These are phyloP conservation scores for Hyaena hyaena DNA, from an alignment of 2,113 vertebrate genomes.

Conservation along the genomic window DNA sequence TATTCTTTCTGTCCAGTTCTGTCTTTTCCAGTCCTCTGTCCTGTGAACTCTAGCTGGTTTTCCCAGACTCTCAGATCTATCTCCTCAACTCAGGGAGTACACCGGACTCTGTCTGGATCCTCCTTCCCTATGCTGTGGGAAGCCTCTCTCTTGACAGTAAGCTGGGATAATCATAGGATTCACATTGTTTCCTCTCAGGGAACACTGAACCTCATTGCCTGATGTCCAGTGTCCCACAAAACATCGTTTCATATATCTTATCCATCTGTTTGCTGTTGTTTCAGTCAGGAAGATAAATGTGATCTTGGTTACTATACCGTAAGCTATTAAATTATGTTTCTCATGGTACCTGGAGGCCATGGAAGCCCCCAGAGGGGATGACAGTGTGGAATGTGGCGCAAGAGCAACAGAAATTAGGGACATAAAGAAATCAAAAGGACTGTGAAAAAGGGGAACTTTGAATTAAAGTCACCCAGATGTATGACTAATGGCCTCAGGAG, in stretches of 20 bases:
- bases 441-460: background rate
- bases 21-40: background rate
- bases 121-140: background rate
- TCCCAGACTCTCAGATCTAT: background rate
- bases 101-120: background rate
- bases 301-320: background rate
- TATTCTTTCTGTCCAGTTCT: background rate
- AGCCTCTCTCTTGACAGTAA: background rate
- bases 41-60: background rate
- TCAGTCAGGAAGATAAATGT: background rate
- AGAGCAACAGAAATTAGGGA: background rate
- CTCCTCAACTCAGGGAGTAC: background rate
- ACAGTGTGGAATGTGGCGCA: background rate
- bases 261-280: background rate
- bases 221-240: background rate
- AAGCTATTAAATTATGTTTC: background rate
- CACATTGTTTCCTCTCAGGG: background rate
- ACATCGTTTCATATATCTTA: background rate
- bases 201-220: background rate
- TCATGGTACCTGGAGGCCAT: background rate
- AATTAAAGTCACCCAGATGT: background rate
- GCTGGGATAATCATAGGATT: background rate
- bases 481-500: background rate
- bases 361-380: background rate
- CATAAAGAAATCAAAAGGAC: background rate